Base-by-base conservation (phyloP, 2,888 invertebrate species). In the Epicampocera succincta region DNA sequence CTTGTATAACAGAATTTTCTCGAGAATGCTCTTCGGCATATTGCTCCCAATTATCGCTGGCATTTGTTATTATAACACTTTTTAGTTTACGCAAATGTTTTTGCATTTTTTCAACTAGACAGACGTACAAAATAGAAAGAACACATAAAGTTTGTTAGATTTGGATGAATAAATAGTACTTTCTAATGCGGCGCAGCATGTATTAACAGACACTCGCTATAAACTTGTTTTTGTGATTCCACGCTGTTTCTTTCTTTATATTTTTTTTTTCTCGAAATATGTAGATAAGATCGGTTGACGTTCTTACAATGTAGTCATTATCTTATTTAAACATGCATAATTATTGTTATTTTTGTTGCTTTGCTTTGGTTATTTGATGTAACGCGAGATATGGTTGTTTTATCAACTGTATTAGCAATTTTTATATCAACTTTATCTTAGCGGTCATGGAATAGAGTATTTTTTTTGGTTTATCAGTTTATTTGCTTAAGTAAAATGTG, bases 101-200 rank as follows among this genome's bases (percentile, higher is more conserved):
- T 86, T 90, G 88, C 90, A 91, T 90, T 85, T 88, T 89, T 83
- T 89, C 89, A 44, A 87, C 89, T 89, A 84, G 29, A 81, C 84
- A 56, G 29, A 19, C n/a, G 58, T 12, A 72, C 61, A 74, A 61
- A 58, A 68, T 61, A 21, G 3, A 33, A 9, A 21, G 21, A 61
- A 71, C 68, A 50, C 1, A 58, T 42, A 68, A 69, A 9, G 38
- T 58, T 65, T 66, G 40, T 56, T 73, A 71, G 68, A 63, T 46
- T 42, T 65, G 3, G 54, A 75, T 79, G 63, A 78, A 78, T 77
- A 40, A 78, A 78, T 77, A 40, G 19, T 60, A 15, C 15, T 33
- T 33, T 33, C 9, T 44, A 54, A 42, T 13, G 48, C 15, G 19
- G 3, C 17, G 9, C 40, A 71, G 21, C n/a, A 42, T 11, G 25